Evolutionary conservation across 2,888 invertebrate species (phyloP), one percentile per base, ranked within the genome.

Genomic region (Pristionchus exspectatus): DNA sequence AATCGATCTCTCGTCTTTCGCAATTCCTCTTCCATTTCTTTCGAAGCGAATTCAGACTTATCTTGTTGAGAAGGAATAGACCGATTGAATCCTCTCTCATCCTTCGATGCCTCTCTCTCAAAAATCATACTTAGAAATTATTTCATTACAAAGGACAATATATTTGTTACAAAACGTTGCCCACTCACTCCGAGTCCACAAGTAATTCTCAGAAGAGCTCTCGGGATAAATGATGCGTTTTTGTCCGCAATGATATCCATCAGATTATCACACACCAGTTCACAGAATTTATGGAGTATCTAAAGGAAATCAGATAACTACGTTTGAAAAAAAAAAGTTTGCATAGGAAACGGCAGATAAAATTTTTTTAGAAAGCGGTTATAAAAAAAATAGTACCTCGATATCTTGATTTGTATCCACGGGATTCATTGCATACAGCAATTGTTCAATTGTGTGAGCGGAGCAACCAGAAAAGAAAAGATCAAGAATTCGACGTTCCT

Each of bases 381-480:
- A 50, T 50, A 50, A 10, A 9, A 9, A 50, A 50, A 50, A 50
- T 50, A 50, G 24, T 21, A 90, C 91, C 69, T 90, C 63, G 16
- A 93, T 87, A n/a, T 92, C 90, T 77, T 92, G 90, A 10, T 33
- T 30, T 3, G 84, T 81, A 1, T 89, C 72, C 27, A 92, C 87
- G 14, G 92, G 92, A 77, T 63, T 74, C 89, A 91, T 44, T 30
- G 88, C 74, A 90, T 87, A 92, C 24, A 93, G 85, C 12, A 93
- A 81, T 30, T 90, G 90, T 72, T 93, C 93, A 38, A 93, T 92
- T 0, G 92, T 90, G 72, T 91, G 83, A 16, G 91, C 91, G n/a
- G 90, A 89, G 21, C 92, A 91, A 30, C 92, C 92, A 50, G 89
- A 72, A 87, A 91, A 93, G 77, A 93, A 84, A 89, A 93, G 56